Evolutionary conservation across 2,113 vertebrate genomes (phyloP), one percentile per base, ranked within the genome.

Genomic region (Corythornis vintsioides): DNA sequence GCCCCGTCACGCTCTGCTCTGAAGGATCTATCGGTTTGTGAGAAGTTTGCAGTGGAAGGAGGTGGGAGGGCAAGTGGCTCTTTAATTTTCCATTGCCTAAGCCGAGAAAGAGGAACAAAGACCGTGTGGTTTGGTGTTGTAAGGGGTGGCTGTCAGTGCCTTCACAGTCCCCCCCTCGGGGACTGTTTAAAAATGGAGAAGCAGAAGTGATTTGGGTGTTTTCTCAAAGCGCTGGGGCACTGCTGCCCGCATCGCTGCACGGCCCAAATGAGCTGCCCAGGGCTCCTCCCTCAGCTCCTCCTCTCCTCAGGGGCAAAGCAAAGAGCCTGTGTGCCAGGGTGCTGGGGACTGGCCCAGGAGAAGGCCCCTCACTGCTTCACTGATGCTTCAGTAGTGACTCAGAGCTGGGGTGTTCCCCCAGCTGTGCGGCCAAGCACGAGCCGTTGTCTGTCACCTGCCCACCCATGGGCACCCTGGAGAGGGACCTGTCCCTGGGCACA

Each of bases 101-200:
- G 64, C 52, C 0, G 0, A 95, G 89, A 97, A 98, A 95, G 94
- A 95, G 97, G 98, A 98, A 98, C 94, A 6, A 81, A 61, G 88
- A 85, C 21, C 5, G 1, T 40, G 77, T 26, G 86, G 84, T 77
- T 87, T 80, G 71, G 83, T 94, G 87, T 52, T 94, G 75, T 63
- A 59, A 94, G 90, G 12, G 65, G 38, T 48, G 57, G 64, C 88
- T 63, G 80, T 0, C 15, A 11, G 11, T 38, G 91, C 48, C 81
- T 72, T 63, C 8, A 10, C 64, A 53, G 38, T 15, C 7, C 35
- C 92, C 48, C 55, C 48, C 57, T 15, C 2, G 1, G 93, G 89
- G 93, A 56, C 78, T 81, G 95, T 42, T 94, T 21, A 35, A 69
- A 94, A 66, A 81, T 3, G 7, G 16, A 9, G 56, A 91, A 92